These are phyloP conservation scores for Oedothorax gibbosus DNA, from an alignment of 1,140 invertebrate species.

Conservation along the genomic window DNA sequence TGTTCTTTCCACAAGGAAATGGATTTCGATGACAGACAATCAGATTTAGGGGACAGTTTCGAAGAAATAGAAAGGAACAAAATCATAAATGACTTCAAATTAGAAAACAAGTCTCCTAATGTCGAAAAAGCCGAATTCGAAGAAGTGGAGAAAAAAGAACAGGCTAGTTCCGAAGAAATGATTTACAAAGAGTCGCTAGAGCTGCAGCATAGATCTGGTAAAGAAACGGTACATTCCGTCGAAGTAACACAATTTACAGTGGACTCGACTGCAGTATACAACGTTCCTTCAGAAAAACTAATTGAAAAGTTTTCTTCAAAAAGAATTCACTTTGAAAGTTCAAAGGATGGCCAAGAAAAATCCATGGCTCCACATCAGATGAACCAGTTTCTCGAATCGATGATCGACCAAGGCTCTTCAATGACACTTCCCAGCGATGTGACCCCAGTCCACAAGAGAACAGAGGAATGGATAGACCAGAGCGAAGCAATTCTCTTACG, in stretches of 20 bases:
- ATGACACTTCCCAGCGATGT: conserved; percentile 22
- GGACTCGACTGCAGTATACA: conserved; percentile 19
- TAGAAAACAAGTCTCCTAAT: not conserved
- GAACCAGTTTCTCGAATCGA: conserved; percentile 37
- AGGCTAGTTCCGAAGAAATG: conserved; percentile 28
- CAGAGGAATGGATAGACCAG: conserved; percentile 54
- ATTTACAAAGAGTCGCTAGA: conserved; percentile 18
- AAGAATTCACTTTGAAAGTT: conserved; percentile 37
- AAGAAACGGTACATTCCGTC: conserved; percentile 44
- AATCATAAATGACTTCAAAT: not conserved
- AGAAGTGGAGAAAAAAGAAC: conserved; percentile 40
- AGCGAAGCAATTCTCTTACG: conserved; percentile 41
- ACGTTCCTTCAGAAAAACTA: conserved; percentile 43
- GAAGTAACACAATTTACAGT: conserved; percentile 39
- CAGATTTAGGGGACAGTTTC: conserved; percentile 19
- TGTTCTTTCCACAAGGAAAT: conserved; percentile 55
- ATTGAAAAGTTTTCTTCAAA: conserved; percentile 48
- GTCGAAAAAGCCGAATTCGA: conserved; percentile 53
- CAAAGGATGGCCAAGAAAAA: conserved; percentile 15
- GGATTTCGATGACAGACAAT: not conserved
- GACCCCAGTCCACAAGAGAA: conserved; percentile 28
- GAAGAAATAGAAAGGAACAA: conserved; percentile 2
- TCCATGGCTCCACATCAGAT: conserved; percentile 8
- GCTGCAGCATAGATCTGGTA: not conserved
- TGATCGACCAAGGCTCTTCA: conserved; percentile 7